Evolutionary conservation across 2,797 vertebrate genomes (phyloP).

Genomic region (Lycodopsis pacificus): DNA sequence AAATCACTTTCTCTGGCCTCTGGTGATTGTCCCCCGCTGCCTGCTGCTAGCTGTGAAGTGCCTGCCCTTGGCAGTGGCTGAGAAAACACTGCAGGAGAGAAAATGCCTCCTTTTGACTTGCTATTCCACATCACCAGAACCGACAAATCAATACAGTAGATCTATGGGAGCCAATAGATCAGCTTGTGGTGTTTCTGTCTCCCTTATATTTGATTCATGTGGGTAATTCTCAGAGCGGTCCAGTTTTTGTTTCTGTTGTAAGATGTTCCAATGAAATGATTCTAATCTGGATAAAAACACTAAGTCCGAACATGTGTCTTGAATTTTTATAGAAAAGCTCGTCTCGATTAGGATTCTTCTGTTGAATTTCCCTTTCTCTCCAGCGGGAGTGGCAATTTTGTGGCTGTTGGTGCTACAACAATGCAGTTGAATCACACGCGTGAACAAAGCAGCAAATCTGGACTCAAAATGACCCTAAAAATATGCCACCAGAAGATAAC

Average conservation of each 20-base stretch:
- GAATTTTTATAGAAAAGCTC: conserved; percentile 41
- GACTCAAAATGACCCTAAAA: conserved; percentile 25
- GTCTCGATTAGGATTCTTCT: conserved; percentile 38
- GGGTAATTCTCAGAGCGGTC: conserved; percentile 8
- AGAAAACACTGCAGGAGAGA: conserved; percentile 50
- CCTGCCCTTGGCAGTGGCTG: conserved; percentile 42
- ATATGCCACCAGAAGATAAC: conserved; percentile 3
- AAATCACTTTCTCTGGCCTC: conserved; percentile 30
- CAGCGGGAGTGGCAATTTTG: conserved; percentile 35
- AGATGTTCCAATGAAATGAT: background rate
- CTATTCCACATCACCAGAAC: conserved; percentile 32
- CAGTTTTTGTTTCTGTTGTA: background rate
- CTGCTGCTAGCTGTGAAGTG: conserved; percentile 38
- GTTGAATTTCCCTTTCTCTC: conserved; percentile 54
- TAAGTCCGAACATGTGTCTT: conserved; percentile 43
- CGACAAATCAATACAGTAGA: conserved; percentile 47
- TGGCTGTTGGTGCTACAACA: conserved; percentile 34
- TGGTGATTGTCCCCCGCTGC: conserved; percentile 35
- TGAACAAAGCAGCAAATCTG: conserved; percentile 24
- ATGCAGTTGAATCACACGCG: conserved; percentile 23
- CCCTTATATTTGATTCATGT: conserved; percentile 9
- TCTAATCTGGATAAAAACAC: conserved; percentile 27
- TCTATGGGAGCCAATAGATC: conserved; percentile 36
- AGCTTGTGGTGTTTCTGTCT: conserved; percentile 1
- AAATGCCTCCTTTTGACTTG: conserved; percentile 33